Conservation (phyloP, 2,113 vertebrate genomes). For the Rhynchomys soricoides region DNA sequence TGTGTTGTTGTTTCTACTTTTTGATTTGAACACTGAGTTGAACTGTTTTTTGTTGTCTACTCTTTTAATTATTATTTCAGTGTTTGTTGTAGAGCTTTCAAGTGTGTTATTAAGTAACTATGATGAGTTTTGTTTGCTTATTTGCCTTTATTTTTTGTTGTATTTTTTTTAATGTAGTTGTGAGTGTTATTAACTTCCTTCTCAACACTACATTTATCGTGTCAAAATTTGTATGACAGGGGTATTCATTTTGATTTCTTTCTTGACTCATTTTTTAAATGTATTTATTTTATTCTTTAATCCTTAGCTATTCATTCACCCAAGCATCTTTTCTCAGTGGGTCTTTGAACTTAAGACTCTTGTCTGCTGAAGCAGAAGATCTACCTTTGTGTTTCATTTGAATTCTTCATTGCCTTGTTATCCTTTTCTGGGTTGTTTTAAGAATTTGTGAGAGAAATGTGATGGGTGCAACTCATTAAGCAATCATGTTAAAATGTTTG, state of each 20-base stretch:
- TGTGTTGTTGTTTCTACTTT: neutral
- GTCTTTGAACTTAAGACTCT: constrained; percentile 23
- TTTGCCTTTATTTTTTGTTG: neutral
- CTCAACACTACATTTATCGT: neutral
- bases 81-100: neutral
- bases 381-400: neutral
- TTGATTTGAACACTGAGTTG: neutral
- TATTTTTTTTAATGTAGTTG: neutral
- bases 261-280: neutral
- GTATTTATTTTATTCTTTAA: too few species aligned
- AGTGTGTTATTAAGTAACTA: neutral
- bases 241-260: neutral
- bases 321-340: neutral
- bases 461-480: constrained; percentile 2
- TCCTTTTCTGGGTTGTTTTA: constrained; percentile 8
- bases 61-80: neutral
- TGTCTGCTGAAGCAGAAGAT: neutral
- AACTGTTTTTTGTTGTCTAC: neutral
- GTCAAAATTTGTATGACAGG: neutral
- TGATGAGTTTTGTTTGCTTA: neutral
- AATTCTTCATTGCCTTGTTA: constrained; percentile 6
- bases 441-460: constrained; percentile 30
- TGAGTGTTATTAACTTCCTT: neutral
- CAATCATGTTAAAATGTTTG: neutral
- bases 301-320: constrained; percentile 17